These are phyloP conservation scores for Pipistrellus pipistrellus DNA, from an alignment of 2,797 vertebrate genomes.

Conservation along the genomic window DNA sequence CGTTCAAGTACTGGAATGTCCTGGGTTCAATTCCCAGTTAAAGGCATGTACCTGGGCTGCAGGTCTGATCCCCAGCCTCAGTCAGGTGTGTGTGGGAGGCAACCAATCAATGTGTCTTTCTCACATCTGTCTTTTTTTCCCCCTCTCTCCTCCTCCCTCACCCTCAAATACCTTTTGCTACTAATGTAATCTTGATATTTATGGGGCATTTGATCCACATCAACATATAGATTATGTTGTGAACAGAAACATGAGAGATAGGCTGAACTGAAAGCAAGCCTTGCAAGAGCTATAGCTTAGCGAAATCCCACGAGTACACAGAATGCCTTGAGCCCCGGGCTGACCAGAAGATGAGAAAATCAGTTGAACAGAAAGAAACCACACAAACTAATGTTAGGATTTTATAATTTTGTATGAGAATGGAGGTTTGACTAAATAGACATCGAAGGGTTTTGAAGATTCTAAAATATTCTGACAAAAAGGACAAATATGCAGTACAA, in stretches of 20 bases:
- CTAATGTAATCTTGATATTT: background rate
- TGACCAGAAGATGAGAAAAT: background rate
- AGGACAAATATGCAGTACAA: constrained; percentile 44
- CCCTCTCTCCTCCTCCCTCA: background rate
- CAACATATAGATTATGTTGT: background rate
- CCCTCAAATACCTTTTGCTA: background rate
- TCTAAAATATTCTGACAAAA: constrained; percentile 59
- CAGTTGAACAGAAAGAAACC: background rate
- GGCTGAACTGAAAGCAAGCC: background rate
- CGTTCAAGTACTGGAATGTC: background rate
- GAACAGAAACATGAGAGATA: background rate
- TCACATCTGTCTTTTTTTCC: background rate
- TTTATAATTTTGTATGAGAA: constrained; percentile 51
- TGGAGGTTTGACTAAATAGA: constrained; percentile 13
- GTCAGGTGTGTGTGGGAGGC: background rate
- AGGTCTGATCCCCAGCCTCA: background rate
- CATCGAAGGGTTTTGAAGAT: background rate
- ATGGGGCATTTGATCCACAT: background rate
- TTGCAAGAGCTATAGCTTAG: background rate
- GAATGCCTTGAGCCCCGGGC: rapidly evolving
- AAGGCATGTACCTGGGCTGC: background rate
- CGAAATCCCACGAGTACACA: rapidly evolving
- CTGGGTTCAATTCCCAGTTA: background rate
- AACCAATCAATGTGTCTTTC: background rate
- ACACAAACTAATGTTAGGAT: background rate